These are phyloP conservation scores for Globicephala melas DNA, from an alignment of 2,113 vertebrate genomes.

Conservation along the genomic window DNA sequence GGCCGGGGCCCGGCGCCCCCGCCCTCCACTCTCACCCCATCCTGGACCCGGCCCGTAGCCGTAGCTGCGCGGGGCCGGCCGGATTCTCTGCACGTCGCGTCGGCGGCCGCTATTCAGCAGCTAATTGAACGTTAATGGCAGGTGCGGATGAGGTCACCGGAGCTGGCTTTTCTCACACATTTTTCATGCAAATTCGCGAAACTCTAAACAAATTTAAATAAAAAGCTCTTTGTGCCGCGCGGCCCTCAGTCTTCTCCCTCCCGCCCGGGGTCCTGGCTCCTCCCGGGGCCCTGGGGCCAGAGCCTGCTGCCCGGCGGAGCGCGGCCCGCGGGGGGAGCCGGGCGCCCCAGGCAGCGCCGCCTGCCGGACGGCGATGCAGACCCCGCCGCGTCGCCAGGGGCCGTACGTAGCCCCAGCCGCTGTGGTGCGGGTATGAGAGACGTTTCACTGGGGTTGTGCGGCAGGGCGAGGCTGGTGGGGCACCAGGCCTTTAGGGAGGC, in stretches of 20 bases:
- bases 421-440: not conserved
- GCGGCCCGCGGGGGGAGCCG: not conserved
- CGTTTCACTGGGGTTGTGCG: not conserved
- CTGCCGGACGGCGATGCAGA: not conserved
- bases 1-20: conserved; percentile 58
- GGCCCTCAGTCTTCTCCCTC: not conserved
- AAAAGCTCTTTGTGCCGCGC: conserved; percentile 86
- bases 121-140: conserved; percentile 93
- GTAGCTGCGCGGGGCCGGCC: conserved; percentile 58
- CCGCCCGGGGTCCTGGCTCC: conserved; percentile 32
- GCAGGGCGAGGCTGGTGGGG: not conserved
- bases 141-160: conserved; percentile 90
- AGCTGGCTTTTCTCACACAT: conserved; percentile 90
- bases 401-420: not conserved
- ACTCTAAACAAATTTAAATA: conserved; percentile 92
- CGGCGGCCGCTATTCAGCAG: conserved; percentile 86
- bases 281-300: conserved; percentile 35
- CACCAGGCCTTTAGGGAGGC: not conserved
- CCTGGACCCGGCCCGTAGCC: not conserved
- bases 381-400: not conserved
- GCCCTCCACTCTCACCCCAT: conserved; percentile 8
- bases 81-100: conserved; percentile 87
- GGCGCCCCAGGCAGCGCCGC: conserved; percentile 9
- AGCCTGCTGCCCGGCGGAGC: not conserved
- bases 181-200: conserved; percentile 91